Percentiles rank a stretch among this genome's conserved stretches.
phyloP scores from a whole-genome alignment of 1,140 invertebrate species.

The Drosophila pallidifrons region DNA sequence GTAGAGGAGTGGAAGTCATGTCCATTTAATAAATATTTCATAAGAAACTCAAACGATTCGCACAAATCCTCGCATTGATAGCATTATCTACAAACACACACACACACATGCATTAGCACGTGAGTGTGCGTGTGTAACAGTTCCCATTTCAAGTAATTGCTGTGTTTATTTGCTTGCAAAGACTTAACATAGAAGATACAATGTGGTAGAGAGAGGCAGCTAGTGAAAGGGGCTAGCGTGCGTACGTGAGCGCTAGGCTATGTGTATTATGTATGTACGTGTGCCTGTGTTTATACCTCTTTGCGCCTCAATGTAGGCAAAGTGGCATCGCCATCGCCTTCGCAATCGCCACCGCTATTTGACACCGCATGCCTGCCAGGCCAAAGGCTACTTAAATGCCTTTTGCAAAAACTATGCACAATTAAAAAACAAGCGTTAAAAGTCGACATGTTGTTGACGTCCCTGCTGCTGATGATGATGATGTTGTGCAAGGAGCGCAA shows the following conservation, averaged over 20 bases:
- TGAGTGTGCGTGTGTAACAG: conserved; percentile 26
- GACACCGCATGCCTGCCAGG: conserved; percentile 11
- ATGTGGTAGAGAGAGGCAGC: neutral
- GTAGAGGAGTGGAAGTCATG: neutral
- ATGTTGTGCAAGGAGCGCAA: conserved; percentile 22
- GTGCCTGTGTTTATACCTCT: conserved; percentile 5
- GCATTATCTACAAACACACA: neutral
- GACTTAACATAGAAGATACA: conserved; percentile 24
- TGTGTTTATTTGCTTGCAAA: conserved; percentile 62
- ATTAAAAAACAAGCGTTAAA: conserved; percentile 48
- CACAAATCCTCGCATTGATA: conserved; percentile 7
- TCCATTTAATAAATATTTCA: conserved; percentile 22
- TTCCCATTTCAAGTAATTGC: conserved; percentile 64
- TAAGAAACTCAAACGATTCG: conserved; percentile 13
- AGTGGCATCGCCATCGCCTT: neutral
- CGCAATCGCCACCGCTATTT: too few relatives aligned
- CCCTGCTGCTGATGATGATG: neutral
- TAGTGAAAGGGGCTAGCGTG: conserved; percentile 17
- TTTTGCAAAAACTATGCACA: conserved; percentile 39
- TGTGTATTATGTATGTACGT: conserved; percentile 8
- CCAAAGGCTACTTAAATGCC: conserved; percentile 40
- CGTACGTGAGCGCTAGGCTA: neutral
- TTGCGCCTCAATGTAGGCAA: conserved; percentile 53
- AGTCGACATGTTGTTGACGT: conserved; percentile 12
- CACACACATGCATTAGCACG: conserved; percentile 12